Conservation (phyloP, 1,140 invertebrate genomes). For the Rhysida immarginata region DNA sequence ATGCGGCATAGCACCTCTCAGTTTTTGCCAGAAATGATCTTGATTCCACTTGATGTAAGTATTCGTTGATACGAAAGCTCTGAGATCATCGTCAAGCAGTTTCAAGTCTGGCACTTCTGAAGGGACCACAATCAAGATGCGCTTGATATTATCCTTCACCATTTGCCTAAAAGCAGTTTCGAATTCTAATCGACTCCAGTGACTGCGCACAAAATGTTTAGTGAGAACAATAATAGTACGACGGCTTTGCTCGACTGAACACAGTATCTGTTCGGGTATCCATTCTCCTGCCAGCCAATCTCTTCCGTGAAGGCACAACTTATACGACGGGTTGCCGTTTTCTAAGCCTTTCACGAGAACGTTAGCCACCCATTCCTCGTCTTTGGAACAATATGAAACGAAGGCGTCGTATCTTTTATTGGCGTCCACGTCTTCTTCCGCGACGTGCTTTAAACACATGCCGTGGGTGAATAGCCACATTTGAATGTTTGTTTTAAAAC, state of each 20-base stretch:
- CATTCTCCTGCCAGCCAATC: background rate
- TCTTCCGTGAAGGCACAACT: background rate
- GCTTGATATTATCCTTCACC: background rate
- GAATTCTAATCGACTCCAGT: constrained; percentile 1
- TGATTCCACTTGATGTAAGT: background rate
- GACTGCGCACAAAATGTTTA: background rate
- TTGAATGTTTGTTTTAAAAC: background rate
- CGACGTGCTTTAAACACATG: background rate
- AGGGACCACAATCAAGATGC: background rate
- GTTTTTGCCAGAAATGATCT: background rate
- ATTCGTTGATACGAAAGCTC: background rate
- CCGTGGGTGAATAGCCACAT: background rate
- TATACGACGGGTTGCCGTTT: background rate
- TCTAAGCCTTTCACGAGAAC: background rate
- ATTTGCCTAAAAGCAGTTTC: background rate
- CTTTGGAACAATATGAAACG: background rate
- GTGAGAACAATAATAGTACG: background rate
- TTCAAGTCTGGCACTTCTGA: background rate
- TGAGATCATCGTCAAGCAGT: background rate
- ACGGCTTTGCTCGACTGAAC: background rate
- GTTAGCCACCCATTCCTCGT: constrained; percentile 1
- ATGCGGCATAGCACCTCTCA: background rate
- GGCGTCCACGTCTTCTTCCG: background rate
- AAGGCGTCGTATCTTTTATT: constrained; percentile 4
- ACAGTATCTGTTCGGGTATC: background rate